Evolutionary conservation across 2,888 invertebrate genomes (phyloP).

Genomic region (Melieria crassipennis): DNA sequence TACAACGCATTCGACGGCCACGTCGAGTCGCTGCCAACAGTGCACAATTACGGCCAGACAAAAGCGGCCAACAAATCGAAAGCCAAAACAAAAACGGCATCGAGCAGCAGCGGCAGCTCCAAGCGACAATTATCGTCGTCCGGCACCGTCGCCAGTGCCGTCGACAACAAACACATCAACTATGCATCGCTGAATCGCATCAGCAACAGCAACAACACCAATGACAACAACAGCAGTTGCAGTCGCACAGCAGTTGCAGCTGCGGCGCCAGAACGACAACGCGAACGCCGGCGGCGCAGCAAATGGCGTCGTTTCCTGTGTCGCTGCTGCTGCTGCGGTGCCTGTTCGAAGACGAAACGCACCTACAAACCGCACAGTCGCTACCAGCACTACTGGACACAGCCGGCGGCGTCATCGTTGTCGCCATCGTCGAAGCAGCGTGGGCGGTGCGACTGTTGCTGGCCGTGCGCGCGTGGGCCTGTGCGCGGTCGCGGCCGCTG

Average conservation of each 20-base stretch:
- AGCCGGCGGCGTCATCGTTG: constrained; percentile 21
- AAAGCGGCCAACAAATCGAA: constrained; percentile 27
- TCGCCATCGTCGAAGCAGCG: constrained; percentile 9
- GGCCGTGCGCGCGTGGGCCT: constrained; percentile 33
- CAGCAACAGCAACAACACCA: constrained; percentile 43
- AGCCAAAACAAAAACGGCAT: constrained; percentile 34
- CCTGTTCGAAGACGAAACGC: constrained; percentile 16
- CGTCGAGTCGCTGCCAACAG: constrained; percentile 40
- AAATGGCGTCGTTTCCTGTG: constrained; percentile 2
- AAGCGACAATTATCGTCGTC: constrained; percentile 18
- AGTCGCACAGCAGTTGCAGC: constrained; percentile 10
- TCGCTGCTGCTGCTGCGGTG: constrained; percentile 1
- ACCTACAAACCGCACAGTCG: constrained; percentile 25
- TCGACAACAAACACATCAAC: constrained; percentile 51
- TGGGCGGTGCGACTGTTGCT: constrained; percentile 18
- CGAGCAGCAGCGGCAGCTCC: constrained; percentile 17
- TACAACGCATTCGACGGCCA: constrained; percentile 45
- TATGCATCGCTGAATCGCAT: constrained; percentile 58
- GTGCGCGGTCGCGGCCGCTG: constrained; percentile 27
- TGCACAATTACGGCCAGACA: constrained; percentile 53
- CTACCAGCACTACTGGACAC: constrained; percentile 34
- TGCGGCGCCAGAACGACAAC: constrained; percentile 11
- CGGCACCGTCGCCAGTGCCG: background rate
- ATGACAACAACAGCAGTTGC: background rate
- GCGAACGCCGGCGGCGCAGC: constrained; percentile 19